Base-by-base conservation (phyloP, 2,113 vertebrate genomes). In the Crotalus horridus region DNA sequence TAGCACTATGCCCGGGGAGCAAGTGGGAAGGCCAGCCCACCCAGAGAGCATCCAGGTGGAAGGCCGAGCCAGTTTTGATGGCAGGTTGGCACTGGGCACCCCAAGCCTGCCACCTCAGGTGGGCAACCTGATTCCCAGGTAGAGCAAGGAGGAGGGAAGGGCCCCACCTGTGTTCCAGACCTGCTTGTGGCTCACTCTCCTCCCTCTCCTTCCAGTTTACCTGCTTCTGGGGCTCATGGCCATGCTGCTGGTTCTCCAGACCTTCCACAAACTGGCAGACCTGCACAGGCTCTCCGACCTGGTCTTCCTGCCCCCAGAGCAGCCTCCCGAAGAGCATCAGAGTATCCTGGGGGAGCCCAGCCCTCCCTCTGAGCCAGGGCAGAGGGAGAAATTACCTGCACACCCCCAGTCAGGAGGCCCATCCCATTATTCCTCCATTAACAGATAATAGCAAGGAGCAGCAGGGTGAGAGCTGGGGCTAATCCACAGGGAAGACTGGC, bases 171-270 rank as follows among this genome's bases (percentile, higher is more conserved):
- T 24, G 23, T 9, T 12, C 54, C 23, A 1, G 51, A 24, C 15
- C 59, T 4, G 9, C 26, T 10, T 7, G 81, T 59, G 20, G 12
- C 87, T 88, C 51, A 88, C 7, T 8, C 13, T n/a, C 17, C 61
- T 12, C 4, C 9, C 24, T 8, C n/a, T 7, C 26, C 54, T 13
- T 85, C 33, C 92, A 98, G 97, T 96, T 9, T 99, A 99, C 97
- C 98, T 99, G 89, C 98, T 99, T 81, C 85, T 98, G 93, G 99
- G 99, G 3, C 96, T 99, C 94, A 97, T 98, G 92, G 96, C 97
- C 96, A 98, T 99, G 98, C 98, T 98, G 94, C 97, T 99, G 20
- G 24, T 99, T 29, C 97, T 98, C 29, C 98, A 98, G 89, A 97
- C 98, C 48, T 98, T 99, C 96, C 98, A 98, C 96, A 98, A 96